A percentile compares a stretch with the other conserved stretches of the same genome.
These are phyloP conservation scores for Xanthia togata DNA, from an alignment of 2,888 invertebrate genomes.

Conservation along the genomic window DNA sequence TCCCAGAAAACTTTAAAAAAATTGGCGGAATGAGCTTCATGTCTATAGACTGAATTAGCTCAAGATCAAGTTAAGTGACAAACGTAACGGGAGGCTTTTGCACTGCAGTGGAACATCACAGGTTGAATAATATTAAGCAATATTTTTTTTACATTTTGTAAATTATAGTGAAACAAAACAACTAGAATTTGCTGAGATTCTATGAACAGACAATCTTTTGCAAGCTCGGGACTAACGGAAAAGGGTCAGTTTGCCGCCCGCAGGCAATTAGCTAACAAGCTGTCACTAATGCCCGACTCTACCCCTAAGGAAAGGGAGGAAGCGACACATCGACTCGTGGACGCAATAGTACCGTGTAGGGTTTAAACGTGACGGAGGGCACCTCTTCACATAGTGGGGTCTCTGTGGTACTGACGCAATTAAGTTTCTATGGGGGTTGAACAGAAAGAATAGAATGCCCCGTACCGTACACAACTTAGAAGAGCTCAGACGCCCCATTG, in stretches of 20 bases:
- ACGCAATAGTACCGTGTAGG: conserved; percentile 42
- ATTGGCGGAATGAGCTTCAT: background rate
- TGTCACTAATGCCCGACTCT: conserved; percentile 64
- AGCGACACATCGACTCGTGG: conserved; percentile 29
- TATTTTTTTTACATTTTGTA: too few species aligned
- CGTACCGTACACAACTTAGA: background rate
- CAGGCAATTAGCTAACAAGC: conserved; percentile 63
- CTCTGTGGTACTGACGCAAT: conserved; percentile 22
- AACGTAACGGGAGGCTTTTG: background rate
- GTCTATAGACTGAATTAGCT: background rate
- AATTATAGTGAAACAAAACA: background rate
- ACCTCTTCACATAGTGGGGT: conserved; percentile 40
- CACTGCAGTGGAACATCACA: background rate
- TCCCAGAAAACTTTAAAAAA: background rate
- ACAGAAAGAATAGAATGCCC: background rate
- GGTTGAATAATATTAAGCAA: background rate
- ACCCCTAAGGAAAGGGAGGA: conserved; percentile 62
- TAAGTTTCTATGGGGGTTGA: conserved; percentile 6
- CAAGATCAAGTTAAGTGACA: background rate
- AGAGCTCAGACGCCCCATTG: background rate
- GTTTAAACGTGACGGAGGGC: conserved; percentile 57
- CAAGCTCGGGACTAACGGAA: conserved; percentile 33
- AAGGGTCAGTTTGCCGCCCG: conserved; percentile 51
- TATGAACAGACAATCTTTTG: conserved; percentile 28
- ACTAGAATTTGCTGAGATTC: conserved; percentile 2